Base-by-base conservation (phyloP, 1,140 invertebrate species). In the Leptoteleia sp. region DNA sequence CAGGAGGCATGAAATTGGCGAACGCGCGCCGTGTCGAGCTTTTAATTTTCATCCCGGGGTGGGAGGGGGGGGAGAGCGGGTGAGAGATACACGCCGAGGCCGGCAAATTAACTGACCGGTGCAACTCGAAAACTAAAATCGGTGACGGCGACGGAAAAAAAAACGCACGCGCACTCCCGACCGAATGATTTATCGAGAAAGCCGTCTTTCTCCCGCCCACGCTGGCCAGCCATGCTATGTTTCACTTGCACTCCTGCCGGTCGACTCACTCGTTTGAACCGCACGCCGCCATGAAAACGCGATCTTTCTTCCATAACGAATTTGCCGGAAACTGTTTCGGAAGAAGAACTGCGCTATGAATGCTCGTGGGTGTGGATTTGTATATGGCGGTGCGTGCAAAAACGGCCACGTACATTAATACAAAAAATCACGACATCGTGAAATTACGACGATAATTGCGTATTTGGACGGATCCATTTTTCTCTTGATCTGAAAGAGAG, bases 171-270 rank as follows among this genome's bases (percentile, higher is more conserved):
- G 42, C 59, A 48, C 72, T 62, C 54, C 37, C 52, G 38, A 47
- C 72, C 45, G 67, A 80, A 76, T 80, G 78, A 76, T 80, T 76
- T 80, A 80, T 80, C 68, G 78, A 76, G n/a, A 67, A 76, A 67
- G 67, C 55, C 42, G n/a, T n/a, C 37, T 71, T 43, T 19, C 15
- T 7, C 15, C n/a, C 19, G 5, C n/a, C n/a, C n/a, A n/a, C n/a
- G n/a, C n/a, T n/a, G n/a, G n/a, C n/a, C n/a, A n/a, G n/a, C n/a
- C n/a, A n/a, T n/a, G n/a, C n/a, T n/a, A n/a, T n/a, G n/a, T 25
- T 35, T 42, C n/a, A 25, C 13, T 42, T 25, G 17, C 8, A 16
- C 8, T 8, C 11, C 12, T 29, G 38, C 40, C 33, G 38, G 15
- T 52, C 16, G 17, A 4, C 16, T n/a, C 22, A 64, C 37, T 55